Evolutionary conservation across 2,888 invertebrate species (phyloP), one percentile per base, ranked within the genome.

Genomic region (Ctenicera cuprea): DNA sequence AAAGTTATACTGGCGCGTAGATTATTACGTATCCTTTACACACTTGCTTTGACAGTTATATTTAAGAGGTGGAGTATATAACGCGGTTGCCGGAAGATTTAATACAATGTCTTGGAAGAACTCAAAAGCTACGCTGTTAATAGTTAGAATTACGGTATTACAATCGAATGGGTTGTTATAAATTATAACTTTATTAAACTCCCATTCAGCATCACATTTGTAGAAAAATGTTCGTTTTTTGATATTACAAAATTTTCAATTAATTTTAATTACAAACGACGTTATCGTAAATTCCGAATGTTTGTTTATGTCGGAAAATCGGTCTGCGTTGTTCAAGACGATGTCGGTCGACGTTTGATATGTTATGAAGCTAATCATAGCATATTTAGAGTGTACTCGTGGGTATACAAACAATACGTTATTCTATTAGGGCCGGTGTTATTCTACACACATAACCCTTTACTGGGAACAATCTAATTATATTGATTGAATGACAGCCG

Each of bases 401-500:
- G 66, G 71, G 71, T 65, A 72, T 77, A 66, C 82, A 82, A 83
- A 83, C 82, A 83, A 82, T 83, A 80, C 80, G 81, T 85, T 85
- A 85, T 85, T 85, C 82, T 84, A 83, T 86, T 85, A 85, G 78
- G 78, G 77, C 80, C 76, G 77, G 77, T 83, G 85, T 83, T 86
- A 86, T 86, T 86, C 85, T 80, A 82, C 82, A 84, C 86, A 85
- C 85, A 85, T 83, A 86, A 86, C 85, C 85, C 86, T 80, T 85
- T 84, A 82, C 79, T 75, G 80, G 82, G 82, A 85, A 85, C 87
- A 87, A 87, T 87, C 86, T 86, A 86, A 87, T 87, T 87, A 87
- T 85, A 87, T 86, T 87, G 87, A 87, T 87, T 87, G 87, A 87
- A 86, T 86, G 87, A 87, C 87, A 86, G 87, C 81, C 86, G 85